A percentile compares a stretch with the other conserved stretches of the same genome.
Evolutionary conservation across 2,797 vertebrate species (phyloP).

Genomic region (Tragopan temminckii): DNA sequence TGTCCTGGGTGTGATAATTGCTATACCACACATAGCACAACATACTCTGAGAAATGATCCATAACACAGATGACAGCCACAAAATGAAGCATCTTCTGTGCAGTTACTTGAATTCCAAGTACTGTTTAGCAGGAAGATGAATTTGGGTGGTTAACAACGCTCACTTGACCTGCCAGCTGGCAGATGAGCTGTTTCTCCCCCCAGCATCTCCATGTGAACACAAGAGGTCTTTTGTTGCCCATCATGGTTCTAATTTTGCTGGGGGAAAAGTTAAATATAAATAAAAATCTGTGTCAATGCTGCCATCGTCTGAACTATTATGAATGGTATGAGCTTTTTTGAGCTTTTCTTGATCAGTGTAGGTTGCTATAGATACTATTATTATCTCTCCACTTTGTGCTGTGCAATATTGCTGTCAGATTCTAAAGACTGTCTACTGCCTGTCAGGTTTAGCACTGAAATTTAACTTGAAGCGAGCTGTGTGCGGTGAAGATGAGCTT

Average conservation of each 20-base stretch:
- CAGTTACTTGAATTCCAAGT: neutral
- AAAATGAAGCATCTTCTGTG: neutral
- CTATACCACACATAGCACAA: neutral
- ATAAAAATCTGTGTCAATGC: neutral
- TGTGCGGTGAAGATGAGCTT: neutral
- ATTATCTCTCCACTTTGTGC: neutral
- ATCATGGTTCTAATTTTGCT: conserved; percentile 28
- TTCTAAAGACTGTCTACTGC: neutral
- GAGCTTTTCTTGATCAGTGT: neutral
- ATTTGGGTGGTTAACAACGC: neutral
- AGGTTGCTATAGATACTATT: neutral
- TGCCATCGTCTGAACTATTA: neutral
- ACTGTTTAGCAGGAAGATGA: neutral
- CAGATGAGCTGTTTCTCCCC: neutral
- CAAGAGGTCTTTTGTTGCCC: conserved; percentile 26
- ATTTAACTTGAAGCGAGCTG: neutral
- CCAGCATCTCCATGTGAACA: neutral
- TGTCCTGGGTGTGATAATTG: rapidly evolving
- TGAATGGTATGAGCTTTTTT: neutral
- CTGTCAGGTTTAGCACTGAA: neutral
- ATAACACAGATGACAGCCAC: neutral
- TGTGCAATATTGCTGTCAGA: neutral
- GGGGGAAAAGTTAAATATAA: neutral
- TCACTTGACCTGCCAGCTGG: conserved; percentile 24
- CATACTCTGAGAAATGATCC: neutral